Base-by-base conservation (phyloP, 2,888 invertebrate genomes). In the Norana najaformis region DNA sequence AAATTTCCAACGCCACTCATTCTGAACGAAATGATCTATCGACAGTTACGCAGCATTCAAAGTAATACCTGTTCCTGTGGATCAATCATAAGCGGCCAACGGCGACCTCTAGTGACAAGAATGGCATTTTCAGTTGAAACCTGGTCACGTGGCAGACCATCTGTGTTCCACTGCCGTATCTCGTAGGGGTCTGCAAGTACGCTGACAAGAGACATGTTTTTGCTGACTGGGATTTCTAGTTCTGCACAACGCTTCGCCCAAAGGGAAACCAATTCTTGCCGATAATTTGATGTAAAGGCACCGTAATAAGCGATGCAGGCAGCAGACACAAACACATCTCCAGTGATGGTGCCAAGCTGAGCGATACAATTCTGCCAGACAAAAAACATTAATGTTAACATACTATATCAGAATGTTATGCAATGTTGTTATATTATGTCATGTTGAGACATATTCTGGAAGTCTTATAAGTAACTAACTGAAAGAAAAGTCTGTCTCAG, bases 401-500 rank as follows among this genome's bases (percentile, higher is more conserved):
- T 88, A 38, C 5, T 34, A 30, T 88, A 69, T 47, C 47, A 23
- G 23, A 47, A 23, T 47, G n/a, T n/a, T n/a, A n/a, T n/a, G n/a
- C n/a, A n/a, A n/a, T n/a, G n/a, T n/a, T n/a, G n/a, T n/a, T n/a
- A n/a, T n/a, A n/a, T n/a, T n/a, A n/a, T n/a, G n/a, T n/a, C n/a
- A n/a, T n/a, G n/a, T n/a, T n/a, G n/a, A n/a, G n/a, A n/a, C n/a
- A n/a, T n/a, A n/a, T n/a, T n/a, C n/a, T n/a, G n/a, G n/a, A n/a
- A n/a, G n/a, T n/a, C n/a, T n/a, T n/a, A n/a, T n/a, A 90, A 83
- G 30, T 30, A 16, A 41, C 89, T n/a, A 94, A 97, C 97, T 95
- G 96, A 96, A 88, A 96, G 93, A 93, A 97, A 97, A 0, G 97
- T 97, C 94, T 97, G 97, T 93, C 97, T 97, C 85, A 97, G 92